Base-by-base conservation (phyloP, 2,113 vertebrate species). In the Pseudolaguvia tuberculata region DNA sequence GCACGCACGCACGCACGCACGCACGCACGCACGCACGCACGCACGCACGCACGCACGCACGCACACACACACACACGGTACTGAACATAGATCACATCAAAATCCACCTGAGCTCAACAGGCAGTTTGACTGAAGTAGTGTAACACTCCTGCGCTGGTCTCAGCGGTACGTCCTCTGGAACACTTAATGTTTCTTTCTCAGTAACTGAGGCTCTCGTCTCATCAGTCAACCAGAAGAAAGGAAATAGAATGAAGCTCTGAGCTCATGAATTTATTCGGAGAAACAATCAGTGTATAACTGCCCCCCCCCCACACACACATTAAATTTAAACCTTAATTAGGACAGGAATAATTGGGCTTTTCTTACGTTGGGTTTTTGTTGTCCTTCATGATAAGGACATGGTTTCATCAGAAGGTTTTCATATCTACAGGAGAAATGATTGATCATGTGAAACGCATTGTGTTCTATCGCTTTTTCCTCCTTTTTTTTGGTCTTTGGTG, bases 141-240 rank as follows among this genome's bases (percentile, higher is more conserved):
- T 89, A 87, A 89, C 88, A 88, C 77, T 65, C 77, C 77, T 79
- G 83, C 85, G 86, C 68, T 45, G 76, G 84, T 88, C 85, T 84
- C 85, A 73, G 78, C 85, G 70, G 82, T 66, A 81, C 85, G 81
- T 87, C 85, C 73, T 75, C 72, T 72, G 61, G 72, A 81, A 80
- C 79, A 80, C 80, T 82, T 72, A 52, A 51, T 50, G 70, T 79
- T 72, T 73, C 77, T 53, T 65, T 48, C 31, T 70, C 47, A 61
- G 25, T 35, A 79, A 21, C 72, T 14, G 12, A 69, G 78, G 73
- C 68, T 62, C 79, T 73, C 82, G 80, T 79, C 76, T 82, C 72
- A 83, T 82, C 79, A 57, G 70, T 63, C 69, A 55, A 66, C 73
- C 76, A 74, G 71, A 78, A 15, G 4, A 61, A 82, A 74, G 73